phyloP scores from a whole-genome alignment of 2,113 vertebrate genomes.

The Lipophrys pholis region DNA sequence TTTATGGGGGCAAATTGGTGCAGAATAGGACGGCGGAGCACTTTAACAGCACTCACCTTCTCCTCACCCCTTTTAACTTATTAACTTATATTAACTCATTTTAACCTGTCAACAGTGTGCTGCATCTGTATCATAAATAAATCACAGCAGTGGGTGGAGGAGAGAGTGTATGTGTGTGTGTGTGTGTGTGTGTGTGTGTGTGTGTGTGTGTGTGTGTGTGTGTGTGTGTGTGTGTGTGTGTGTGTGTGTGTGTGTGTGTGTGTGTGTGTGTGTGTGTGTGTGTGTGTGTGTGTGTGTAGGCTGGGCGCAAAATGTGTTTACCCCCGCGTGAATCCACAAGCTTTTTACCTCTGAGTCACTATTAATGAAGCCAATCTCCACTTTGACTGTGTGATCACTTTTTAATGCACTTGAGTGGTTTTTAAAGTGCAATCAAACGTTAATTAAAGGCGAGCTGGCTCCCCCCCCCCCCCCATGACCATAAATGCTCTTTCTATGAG shows the following conservation, averaged over 20 bases:
- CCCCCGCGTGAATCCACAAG: slow-evolving; percentile 48
- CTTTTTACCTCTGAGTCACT: slow-evolving; percentile 57
- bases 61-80: slow-evolving; percentile 81
- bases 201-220: too few species aligned
- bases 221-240: not conserved
- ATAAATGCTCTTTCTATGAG: slow-evolving; percentile 51
- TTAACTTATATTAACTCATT: slow-evolving; percentile 83
- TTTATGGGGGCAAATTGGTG: slow-evolving; percentile 81
- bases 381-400: slow-evolving; percentile 70
- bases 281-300: not conserved
- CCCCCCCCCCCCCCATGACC: slow-evolving; percentile 22
- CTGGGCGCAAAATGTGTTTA: slow-evolving; percentile 66
- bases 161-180: too few species aligned
- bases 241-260: not conserved
- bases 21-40: slow-evolving; percentile 78
- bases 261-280: not conserved
- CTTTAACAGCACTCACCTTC: slow-evolving; percentile 79
- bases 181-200: not conserved
- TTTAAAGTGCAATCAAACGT: slow-evolving; percentile 79
- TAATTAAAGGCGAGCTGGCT: slow-evolving; percentile 76
- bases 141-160: slow-evolving; percentile 39
- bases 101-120: slow-evolving; percentile 72
- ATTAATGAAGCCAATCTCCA: slow-evolving; percentile 71
- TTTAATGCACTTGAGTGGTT: slow-evolving; percentile 81
- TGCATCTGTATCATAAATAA: slow-evolving; percentile 61